Evolutionary conservation across 2,113 vertebrate species (phyloP).

Genomic region (Eclectus roratus): DNA sequence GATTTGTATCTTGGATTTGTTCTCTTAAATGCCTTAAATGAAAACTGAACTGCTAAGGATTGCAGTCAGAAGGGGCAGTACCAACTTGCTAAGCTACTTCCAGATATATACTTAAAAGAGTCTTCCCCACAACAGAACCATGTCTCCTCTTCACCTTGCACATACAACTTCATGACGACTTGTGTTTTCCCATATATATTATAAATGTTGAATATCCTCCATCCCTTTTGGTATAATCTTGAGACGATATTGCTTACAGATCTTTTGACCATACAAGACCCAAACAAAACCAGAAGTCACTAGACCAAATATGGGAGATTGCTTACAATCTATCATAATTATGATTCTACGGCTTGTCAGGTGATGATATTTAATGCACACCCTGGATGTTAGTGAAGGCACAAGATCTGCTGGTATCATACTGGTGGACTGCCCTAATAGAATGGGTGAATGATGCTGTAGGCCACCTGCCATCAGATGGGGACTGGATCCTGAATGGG

Average conservation of each 20-base stretch:
- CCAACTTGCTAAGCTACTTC: background rate
- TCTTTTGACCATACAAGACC: background rate
- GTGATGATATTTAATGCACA: background rate
- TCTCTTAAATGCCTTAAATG: background rate
- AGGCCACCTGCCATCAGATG: background rate
- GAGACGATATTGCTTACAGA: background rate
- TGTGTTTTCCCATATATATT: background rate
- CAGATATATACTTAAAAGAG: background rate
- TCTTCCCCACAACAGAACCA: background rate
- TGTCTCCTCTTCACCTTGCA: background rate
- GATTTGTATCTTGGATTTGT: background rate
- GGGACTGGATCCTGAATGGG: background rate
- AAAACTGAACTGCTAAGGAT: background rate
- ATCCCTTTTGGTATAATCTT: background rate
- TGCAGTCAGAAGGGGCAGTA: background rate
- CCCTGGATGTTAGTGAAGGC: background rate
- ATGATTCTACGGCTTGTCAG: background rate
- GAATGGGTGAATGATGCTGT: background rate
- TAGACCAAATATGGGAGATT: background rate
- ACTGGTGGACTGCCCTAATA: background rate
- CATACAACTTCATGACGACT: background rate
- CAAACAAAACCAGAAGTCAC: background rate
- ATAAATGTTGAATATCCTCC: background rate
- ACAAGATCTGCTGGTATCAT: background rate
- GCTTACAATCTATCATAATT: background rate